phyloP scores from a whole-genome alignment of 2,113 vertebrate species.

The Dicrurus megarhynchus region DNA sequence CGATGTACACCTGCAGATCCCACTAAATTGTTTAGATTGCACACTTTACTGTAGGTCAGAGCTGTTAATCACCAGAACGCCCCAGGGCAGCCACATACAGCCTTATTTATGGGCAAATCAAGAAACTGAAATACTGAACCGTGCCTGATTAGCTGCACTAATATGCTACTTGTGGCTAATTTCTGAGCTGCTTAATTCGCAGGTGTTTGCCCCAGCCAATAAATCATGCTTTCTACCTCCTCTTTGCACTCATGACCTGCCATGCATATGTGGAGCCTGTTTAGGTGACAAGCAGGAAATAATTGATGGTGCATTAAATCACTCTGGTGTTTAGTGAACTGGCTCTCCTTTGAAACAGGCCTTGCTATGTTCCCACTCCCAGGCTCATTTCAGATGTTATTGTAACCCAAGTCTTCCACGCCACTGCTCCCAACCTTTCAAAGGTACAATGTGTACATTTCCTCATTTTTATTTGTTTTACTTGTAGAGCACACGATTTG shows the following conservation, averaged over 20 bases:
- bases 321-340: conserved; percentile 76
- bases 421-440: conserved; percentile 74
- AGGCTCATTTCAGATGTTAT: conserved; percentile 82
- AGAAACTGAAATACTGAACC: conserved; percentile 89
- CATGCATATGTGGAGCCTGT: conserved; percentile 88
- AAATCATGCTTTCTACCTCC: conserved; percentile 82
- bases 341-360: conserved; percentile 68
- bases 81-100: conserved; percentile 83
- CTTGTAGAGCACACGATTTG: conserved; percentile 66
- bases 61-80: conserved; percentile 89
- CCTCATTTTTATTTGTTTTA: conserved; percentile 74
- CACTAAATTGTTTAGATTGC: conserved; percentile 68
- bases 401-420: conserved; percentile 78
- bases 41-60: conserved; percentile 87
- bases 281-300: conserved; percentile 88
- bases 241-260: conserved; percentile 65
- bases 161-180: conserved; percentile 99
- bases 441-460: conserved; percentile 74
- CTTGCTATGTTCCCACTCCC: conserved; percentile 74
- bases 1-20: conserved; percentile 56
- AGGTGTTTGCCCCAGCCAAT: conserved; percentile 89
- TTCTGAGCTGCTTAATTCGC: conserved; percentile 90
- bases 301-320: conserved; percentile 89
- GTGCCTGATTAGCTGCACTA: conserved; percentile 95
- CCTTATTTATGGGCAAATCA: conserved; percentile 92